Conservation (phyloP, 2,113 vertebrate genomes). For the Corydoras sp. region DNA sequence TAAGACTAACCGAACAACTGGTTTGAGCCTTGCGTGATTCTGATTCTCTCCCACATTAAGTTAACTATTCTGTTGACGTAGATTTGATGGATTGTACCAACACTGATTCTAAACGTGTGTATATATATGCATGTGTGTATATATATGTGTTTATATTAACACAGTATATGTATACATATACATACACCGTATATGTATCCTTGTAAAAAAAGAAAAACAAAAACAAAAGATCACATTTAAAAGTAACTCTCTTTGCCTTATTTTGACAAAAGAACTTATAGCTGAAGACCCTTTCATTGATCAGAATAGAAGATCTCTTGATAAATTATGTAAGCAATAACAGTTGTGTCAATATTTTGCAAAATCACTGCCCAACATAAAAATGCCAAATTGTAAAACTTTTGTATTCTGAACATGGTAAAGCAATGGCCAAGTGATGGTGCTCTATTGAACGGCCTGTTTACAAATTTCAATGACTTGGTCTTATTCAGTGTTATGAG, state of each 20-base stretch:
- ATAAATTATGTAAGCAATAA: conserved; percentile 47
- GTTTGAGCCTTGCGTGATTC: conserved; percentile 51
- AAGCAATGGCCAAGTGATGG: too few relatives aligned
- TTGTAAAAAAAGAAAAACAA: conserved; percentile 50
- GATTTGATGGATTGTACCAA: conserved; percentile 61
- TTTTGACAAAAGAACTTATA: conserved; percentile 40
- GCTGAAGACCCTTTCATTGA: conserved; percentile 46
- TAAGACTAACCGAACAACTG: conserved; percentile 50
- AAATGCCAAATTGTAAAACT: conserved; percentile 9
- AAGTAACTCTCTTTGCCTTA: conserved; percentile 70
- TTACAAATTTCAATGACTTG: conserved; percentile 15
- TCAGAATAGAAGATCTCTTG: conserved; percentile 45
- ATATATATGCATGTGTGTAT: conserved; percentile 66
- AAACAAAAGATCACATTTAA: conserved; percentile 51
- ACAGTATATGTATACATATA: conserved; percentile 72
- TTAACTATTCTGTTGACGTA: conserved; percentile 64
- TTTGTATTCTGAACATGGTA: background rate
- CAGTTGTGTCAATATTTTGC: conserved; percentile 8
- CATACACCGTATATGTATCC: conserved; percentile 70
- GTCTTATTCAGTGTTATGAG: conserved; percentile 13
- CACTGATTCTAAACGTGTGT: conserved; percentile 56
- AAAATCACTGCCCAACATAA: conserved; percentile 31
- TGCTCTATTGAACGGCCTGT: background rate
- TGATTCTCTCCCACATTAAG: conserved; percentile 61
- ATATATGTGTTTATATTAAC: conserved; percentile 69